Base-by-base conservation (phyloP, 30 jellyfish, hydroid and myxozoan species). In the Nemopilema nomurai region DNA sequence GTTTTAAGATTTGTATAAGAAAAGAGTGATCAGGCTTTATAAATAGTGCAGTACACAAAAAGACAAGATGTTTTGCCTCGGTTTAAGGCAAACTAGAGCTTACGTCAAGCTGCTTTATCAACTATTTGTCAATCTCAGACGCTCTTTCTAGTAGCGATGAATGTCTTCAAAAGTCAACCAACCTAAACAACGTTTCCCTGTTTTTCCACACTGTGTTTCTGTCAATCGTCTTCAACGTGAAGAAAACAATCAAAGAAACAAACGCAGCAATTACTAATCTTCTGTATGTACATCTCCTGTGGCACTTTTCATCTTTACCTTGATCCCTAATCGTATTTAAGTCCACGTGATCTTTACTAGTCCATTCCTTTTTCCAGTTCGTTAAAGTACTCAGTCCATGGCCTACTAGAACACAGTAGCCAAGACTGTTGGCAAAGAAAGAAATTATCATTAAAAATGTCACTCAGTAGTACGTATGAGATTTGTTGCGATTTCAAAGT, bases 131-230 rank as follows among this genome's bases (percentile, higher is more conserved):
- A n/a, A n/a, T n/a, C n/a, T n/a, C n/a, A n/a, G n/a, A n/a, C n/a
- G n/a, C n/a, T n/a, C n/a, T n/a, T n/a, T n/a, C n/a, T n/a, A n/a
- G n/a, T n/a, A n/a, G n/a, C n/a, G n/a, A n/a, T n/a, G n/a, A n/a
- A n/a, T n/a, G n/a, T n/a, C n/a, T n/a, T n/a, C n/a, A 3, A 13
- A 41, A 6, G 13, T 13, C 57, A 41, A 41, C 57, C 6, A 41
- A 91, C 98, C 89, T 81, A 66, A 91, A 91, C 21, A 91, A 94
- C 8, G 89, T 66, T 67, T 91, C 98, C 82, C 98, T 86, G 69
- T 93, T 69, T 76, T 80, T 82, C 98, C 98, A 91, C 20, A 91
- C 94, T 30, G 33, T 28, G 74, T 91, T 91, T 53, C 92, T 79
- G 21, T 81, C 68, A 24, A 86, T 68, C 1, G 98, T 91, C 31